Evolutionary conservation across 2,113 vertebrate species (phyloP), one percentile per base, ranked within the genome.

Genomic region (Abramis brama): DNA sequence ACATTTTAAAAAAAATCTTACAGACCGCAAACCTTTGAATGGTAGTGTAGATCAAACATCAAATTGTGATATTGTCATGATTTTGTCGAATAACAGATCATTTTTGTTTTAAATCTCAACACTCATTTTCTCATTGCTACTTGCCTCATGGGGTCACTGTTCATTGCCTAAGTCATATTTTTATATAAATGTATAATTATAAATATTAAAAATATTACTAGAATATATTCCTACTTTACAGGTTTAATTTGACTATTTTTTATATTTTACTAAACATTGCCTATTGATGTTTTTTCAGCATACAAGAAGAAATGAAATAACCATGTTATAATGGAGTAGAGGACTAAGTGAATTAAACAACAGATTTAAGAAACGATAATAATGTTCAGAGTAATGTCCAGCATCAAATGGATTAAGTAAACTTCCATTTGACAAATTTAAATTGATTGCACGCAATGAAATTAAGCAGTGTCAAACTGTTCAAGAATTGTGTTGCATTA

Each of bases 401-500:
- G 9, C 50, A 15, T 9, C 12, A 30, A 66, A 21, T 81, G 60
- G 25, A 68, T 82, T 50, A 82, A 68, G 60, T 62, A 62, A 79
- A 79, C 25, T 68, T 50, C 39, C n/a, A 68, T 66, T 45, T 82
- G 33, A 66, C 59, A 27, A 19, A 80, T 80, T 64, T 45, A 27
- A 79, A 80, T 47, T 27, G 13, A 80, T 64, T 64, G 59, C 79
- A 6, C 2, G 1, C 21, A 45, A 64, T 47, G 19, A 66, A 50
- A 68, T 50, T 12, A 50, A 50, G 7, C 43, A 68, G 79, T 82
- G 79, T 50, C 79, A 50, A 25, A 10, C 33, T 68, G 60, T 66
- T 66, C 25, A 66, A 47, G 62, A 82, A 68, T 66, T 68, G 25
- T 64, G 60, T 82, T 66, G 39, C 25, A 50, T 68, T 50, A 68